Conservation (phyloP, 2,113 vertebrate species). For the Porphyrio hochstetteri region DNA sequence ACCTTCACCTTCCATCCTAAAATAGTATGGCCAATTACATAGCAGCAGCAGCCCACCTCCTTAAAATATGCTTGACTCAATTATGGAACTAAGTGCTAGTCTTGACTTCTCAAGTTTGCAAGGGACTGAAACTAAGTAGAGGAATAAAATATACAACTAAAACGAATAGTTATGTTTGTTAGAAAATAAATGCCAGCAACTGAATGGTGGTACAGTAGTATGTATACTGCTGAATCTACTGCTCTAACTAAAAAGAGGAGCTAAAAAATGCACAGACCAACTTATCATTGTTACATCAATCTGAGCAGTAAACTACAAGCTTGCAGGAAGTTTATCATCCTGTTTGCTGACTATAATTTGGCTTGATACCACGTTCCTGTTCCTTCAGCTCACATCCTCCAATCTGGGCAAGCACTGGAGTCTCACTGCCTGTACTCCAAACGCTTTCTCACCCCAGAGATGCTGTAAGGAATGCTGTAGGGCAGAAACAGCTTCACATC, state of each 20-base stretch:
- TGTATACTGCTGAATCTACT: background rate
- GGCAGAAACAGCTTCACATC: background rate
- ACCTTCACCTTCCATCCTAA: conserved; percentile 51
- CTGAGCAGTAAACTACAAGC: background rate
- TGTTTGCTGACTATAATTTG: conserved; percentile 10
- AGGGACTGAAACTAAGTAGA: background rate
- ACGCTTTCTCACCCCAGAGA: background rate
- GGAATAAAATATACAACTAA: background rate
- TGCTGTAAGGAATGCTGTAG: background rate
- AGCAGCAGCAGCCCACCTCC: conserved; percentile 31
- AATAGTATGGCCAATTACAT: conserved; percentile 39
- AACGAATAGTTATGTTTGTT: background rate
- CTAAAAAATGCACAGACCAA: background rate
- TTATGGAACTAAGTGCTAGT: background rate
- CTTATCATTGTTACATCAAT: background rate
- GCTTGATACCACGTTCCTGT: background rate
- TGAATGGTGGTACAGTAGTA: background rate
- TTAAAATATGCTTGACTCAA: conserved; percentile 18
- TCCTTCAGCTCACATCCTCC: background rate
- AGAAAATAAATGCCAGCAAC: background rate
- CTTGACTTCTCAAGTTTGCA: background rate
- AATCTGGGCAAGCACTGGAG: background rate
- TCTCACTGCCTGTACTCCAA: background rate
- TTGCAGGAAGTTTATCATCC: conserved; percentile 55
- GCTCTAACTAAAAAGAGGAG: background rate